Evolutionary conservation across 2,113 vertebrate species (phyloP).

Genomic region (Eidolon helvum): DNA sequence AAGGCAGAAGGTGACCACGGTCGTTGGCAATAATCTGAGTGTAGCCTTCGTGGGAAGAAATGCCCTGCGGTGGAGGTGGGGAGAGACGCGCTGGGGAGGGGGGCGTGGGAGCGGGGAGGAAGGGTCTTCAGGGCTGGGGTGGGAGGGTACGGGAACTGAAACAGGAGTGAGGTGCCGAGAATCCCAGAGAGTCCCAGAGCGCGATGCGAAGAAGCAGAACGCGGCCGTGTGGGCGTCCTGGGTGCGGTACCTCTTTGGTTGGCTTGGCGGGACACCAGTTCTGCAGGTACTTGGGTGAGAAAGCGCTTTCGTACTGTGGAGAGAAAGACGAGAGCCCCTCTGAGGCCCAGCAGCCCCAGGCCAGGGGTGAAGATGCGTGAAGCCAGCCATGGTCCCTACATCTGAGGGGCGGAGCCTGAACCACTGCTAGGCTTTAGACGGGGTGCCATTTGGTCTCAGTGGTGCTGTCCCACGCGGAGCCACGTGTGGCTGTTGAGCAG

Average conservation of each 20-base stretch:
- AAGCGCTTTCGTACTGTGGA: slow-evolving; percentile 79
- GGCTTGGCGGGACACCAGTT: slow-evolving; percentile 76
- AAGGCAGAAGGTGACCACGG: slow-evolving; percentile 80
- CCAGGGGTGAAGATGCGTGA: neutral
- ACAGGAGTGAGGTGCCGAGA: neutral
- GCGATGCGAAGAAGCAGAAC: neutral
- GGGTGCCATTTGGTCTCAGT: neutral
- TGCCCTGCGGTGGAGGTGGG: slow-evolving; percentile 20
- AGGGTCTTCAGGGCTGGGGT: neutral
- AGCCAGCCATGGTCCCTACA: neutral
- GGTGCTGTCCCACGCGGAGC: neutral
- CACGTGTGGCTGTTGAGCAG: neutral
- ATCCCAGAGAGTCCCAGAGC: too few relatives aligned
- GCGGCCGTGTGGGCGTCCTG: neutral
- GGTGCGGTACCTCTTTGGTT: slow-evolving; percentile 68
- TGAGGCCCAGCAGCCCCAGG: neutral
- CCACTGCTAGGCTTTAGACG: neutral
- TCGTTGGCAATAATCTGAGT: slow-evolving; percentile 79
- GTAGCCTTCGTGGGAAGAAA: slow-evolving; percentile 70
- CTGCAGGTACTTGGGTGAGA: slow-evolving; percentile 67
- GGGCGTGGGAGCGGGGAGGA: neutral
- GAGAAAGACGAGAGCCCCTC: neutral
- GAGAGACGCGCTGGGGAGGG: neutral
- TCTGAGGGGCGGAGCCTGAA: neutral
- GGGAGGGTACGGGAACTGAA: neutral